Evolutionary conservation across 1,140 invertebrate genomes (phyloP), one percentile per base, ranked within the genome.

Genomic region (Pseudoatta argentina): DNA sequence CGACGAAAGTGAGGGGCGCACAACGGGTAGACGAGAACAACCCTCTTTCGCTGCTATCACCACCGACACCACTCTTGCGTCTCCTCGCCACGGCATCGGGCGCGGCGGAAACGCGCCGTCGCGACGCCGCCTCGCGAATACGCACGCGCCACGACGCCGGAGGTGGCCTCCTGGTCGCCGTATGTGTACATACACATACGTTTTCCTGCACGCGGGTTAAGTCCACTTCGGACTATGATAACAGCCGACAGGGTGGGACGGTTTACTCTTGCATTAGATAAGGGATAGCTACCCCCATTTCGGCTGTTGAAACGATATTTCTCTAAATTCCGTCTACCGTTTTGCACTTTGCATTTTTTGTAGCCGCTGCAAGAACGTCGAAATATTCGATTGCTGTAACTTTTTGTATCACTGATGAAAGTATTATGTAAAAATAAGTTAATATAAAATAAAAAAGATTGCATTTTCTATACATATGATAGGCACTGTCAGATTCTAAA

Each of bases 51-150:
- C 76, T 88, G 59, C 87, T 87, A 85, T 78, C 69, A 85, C 86
- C 90, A 91, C 88, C 89, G 93, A 93, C 93, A 93, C 92, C 93
- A 93, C 93, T 93, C 93, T 89, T 90, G 86, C 88, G 86, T 77
- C 88, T 86, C 90, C 89, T 57, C 90, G 85, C 71, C 89, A 64
- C 85, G 79, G 66, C 78, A 85, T 82, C 86, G 77, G 64, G 86
- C 64, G 79, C 78, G 82, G 69, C 88, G 44, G 39, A 3, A 83
- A 39, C 78, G 90, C 92, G 92, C 92, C 88, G 82, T 85, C 92
- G 92, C 91, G 85, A 82, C 86, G 86, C 69, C 89, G 48, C 71
- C 88, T 90, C 85, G 88, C 83, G 21, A 61, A 48, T 34, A 66
- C 91, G 89, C 86, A 86, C 86, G 86, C 81, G 71, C 67, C 14